Percentiles rank a stretch among this genome's conserved stretches.
These are phyloP conservation scores for Mus pahari DNA, from an alignment of 2,113 vertebrate species.

Conservation along the genomic window DNA sequence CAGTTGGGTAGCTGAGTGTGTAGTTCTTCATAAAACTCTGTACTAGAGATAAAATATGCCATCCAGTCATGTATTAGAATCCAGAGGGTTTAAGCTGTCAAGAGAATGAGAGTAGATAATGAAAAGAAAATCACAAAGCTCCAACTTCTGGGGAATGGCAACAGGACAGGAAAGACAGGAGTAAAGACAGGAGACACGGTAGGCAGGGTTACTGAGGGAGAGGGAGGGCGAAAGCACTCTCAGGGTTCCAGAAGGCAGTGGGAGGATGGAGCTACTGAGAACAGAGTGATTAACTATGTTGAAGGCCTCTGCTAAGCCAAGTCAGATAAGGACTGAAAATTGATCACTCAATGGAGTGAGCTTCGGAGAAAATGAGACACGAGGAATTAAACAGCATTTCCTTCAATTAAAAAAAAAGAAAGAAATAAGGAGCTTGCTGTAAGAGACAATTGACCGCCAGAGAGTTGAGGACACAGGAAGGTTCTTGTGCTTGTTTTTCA, in stretches of 20 bases:
- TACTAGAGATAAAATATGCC: background rate
- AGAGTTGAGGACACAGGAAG: background rate
- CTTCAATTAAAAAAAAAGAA: background rate
- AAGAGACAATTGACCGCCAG: background rate
- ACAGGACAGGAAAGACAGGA: background rate
- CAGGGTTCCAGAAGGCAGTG: background rate
- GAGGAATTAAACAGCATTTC: background rate
- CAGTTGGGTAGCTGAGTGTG: background rate
- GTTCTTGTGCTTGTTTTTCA: background rate
- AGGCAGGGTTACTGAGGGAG: background rate
- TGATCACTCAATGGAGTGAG: background rate
- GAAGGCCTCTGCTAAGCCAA: background rate
- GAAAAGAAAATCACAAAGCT: background rate
- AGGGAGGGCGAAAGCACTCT: background rate
- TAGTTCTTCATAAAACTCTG: background rate
- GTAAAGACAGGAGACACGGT: background rate
- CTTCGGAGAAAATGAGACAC: background rate
- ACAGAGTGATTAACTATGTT: background rate
- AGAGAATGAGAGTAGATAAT: background rate
- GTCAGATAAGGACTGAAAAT: background rate
- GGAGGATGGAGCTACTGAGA: background rate
- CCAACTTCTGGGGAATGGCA: background rate
- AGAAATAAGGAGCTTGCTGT: background rate
- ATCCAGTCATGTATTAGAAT: background rate
- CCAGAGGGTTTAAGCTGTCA: background rate